Evolutionary conservation across 2,888 invertebrate species (phyloP).

Genomic region (Hyposoter dolosus): DNA sequence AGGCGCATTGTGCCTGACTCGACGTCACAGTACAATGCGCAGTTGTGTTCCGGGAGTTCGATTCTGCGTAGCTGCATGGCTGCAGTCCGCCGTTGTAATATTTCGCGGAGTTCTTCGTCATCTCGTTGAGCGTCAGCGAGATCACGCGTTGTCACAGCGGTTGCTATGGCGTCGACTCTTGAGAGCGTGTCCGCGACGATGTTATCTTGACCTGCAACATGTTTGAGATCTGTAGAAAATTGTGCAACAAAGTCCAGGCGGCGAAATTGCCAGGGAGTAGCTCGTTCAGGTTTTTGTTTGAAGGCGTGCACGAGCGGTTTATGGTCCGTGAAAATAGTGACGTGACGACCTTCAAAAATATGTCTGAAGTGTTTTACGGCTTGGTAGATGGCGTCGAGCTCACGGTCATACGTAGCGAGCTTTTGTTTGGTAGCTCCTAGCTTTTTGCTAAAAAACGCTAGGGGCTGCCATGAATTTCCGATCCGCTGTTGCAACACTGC

Average conservation of each 20-base stretch:
- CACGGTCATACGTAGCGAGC: not conserved
- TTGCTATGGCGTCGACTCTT: not conserved
- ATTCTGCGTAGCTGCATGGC: not conserved
- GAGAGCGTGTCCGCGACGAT: conserved; percentile 2
- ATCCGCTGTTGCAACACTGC: not conserved
- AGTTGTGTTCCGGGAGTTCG: not conserved
- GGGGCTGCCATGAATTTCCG: not conserved
- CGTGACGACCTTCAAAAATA: not conserved
- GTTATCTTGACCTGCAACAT: not conserved
- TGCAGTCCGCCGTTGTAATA: not conserved
- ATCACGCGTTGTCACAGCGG: not conserved
- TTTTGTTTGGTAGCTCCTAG: too few relatives aligned
- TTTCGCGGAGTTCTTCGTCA: not conserved
- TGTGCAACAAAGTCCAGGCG: too few relatives aligned
- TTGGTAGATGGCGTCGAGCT: not conserved
- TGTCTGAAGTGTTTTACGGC: not conserved
- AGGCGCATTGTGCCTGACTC: not conserved
- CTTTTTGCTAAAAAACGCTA: too few relatives aligned
- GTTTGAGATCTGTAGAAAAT: not conserved
- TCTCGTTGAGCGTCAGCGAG: not conserved
- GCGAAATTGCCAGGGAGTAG: too few relatives aligned
- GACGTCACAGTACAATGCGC: not conserved
- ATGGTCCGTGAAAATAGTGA: not conserved
- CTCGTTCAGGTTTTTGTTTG: too few relatives aligned
- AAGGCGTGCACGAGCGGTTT: too few relatives aligned